Conservation (phyloP, 2,888 invertebrate species). For the Cotesia congregata region DNA sequence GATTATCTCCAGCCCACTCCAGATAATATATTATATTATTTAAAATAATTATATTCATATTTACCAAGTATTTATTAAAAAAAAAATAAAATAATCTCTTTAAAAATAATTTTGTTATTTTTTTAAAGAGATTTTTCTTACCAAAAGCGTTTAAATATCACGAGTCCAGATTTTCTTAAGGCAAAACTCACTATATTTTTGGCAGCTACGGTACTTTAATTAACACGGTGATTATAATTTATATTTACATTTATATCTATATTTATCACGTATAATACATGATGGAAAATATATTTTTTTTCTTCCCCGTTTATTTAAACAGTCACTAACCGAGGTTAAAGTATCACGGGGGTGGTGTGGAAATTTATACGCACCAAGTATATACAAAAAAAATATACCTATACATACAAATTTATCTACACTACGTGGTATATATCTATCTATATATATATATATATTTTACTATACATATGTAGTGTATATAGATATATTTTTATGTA, state of each 20-base stretch:
- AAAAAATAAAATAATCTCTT: not conserved
- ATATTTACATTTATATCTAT: not conserved
- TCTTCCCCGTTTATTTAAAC: not conserved
- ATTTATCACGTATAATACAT: not conserved
- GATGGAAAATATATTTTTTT: not conserved
- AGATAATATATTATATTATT: not conserved
- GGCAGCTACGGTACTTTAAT: not conserved
- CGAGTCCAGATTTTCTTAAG: slow-evolving; percentile 14
- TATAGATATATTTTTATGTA: not conserved
- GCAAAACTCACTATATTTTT: slow-evolving; percentile 6
- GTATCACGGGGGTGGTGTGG: slow-evolving; percentile 26
- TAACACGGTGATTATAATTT: not conserved
- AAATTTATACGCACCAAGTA: slow-evolving; percentile 1
- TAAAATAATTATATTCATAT: not conserved
- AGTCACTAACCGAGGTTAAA: slow-evolving; percentile 22
- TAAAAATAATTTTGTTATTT: not conserved
- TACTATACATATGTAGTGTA: not conserved
- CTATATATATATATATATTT: no score
- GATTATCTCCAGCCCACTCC: not conserved
- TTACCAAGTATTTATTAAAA: not conserved
- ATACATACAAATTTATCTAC: not conserved
- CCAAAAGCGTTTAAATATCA: slow-evolving; percentile 2
- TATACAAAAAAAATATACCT: not conserved
- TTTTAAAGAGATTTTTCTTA: not conserved
- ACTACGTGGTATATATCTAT: no score